Evolutionary conservation across 2,888 invertebrate species (phyloP).

Genomic region (Allophyes oxyacanthae): DNA sequence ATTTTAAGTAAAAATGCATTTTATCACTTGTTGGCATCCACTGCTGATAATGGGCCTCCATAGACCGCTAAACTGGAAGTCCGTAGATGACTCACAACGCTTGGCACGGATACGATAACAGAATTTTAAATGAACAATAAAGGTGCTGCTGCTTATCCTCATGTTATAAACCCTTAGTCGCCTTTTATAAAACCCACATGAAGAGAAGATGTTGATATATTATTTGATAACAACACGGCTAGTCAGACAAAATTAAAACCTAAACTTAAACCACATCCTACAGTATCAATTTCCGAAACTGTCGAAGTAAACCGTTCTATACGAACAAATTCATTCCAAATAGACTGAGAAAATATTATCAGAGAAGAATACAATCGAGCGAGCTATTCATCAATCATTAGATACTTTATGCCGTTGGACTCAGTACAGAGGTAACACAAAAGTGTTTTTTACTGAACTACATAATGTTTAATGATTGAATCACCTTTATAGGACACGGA

Average conservation of each 20-base stretch:
- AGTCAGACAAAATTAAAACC: conserved; percentile 6
- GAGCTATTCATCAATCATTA: conserved; percentile 69
- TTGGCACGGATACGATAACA: too few relatives aligned
- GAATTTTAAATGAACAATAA: too few relatives aligned
- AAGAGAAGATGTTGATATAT: too few relatives aligned
- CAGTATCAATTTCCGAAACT: conserved; percentile 45
- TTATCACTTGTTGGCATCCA: too few relatives aligned
- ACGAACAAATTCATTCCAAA: conserved; percentile 61
- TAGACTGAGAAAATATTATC: conserved; percentile 59
- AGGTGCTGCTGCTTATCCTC: too few relatives aligned
- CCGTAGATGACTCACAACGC: too few relatives aligned
- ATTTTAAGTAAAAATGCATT: too few relatives aligned
- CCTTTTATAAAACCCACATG: too few relatives aligned
- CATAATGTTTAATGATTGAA: conserved; percentile 38
- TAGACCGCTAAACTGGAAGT: too few relatives aligned
- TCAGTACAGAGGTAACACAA: conserved; percentile 47
- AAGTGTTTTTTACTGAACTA: conserved; percentile 47
- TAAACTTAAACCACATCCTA: conserved; percentile 3
- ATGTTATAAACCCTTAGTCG: too few relatives aligned
- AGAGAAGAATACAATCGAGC: conserved; percentile 65
- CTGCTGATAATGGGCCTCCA: too few relatives aligned
- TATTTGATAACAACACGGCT: too few relatives aligned
- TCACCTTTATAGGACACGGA: conserved; percentile 40
- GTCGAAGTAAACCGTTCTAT: conserved; percentile 57
- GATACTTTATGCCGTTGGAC: conserved; percentile 65